These are phyloP conservation scores for Porites rus DNA, from an alignment of 92 coral and sea anemone genomes.

Conservation along the genomic window DNA sequence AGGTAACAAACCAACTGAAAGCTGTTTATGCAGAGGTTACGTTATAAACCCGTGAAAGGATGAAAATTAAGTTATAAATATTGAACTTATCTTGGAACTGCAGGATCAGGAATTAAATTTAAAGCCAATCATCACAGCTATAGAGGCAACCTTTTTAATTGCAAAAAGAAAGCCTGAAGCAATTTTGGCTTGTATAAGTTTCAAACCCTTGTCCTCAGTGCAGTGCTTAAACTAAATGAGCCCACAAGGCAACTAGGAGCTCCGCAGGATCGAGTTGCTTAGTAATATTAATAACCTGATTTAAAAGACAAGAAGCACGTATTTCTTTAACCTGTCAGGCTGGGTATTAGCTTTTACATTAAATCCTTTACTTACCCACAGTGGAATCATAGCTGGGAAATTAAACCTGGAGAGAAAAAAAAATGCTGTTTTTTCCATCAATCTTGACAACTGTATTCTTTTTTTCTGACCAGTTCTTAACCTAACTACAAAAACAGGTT, in stretches of 20 bases:
- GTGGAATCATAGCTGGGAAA: slow-evolving; percentile 99
- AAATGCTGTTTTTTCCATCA: background rate
- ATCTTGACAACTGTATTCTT: too few relatives aligned
- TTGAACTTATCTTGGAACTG: background rate
- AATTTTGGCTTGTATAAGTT: too few relatives aligned
- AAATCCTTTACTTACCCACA: slow-evolving; percentile 83
- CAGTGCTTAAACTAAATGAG: too few relatives aligned
- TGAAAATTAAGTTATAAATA: background rate
- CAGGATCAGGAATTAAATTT: background rate
- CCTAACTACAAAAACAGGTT: too few relatives aligned
- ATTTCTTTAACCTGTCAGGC: too few relatives aligned
- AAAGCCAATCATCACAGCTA: background rate
- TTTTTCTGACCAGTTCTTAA: too few relatives aligned
- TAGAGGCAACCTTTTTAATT: background rate
- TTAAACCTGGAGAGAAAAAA: slow-evolving; percentile 78
- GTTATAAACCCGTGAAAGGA: too few relatives aligned
- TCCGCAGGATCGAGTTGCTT: too few relatives aligned
- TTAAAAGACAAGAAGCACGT: background rate
- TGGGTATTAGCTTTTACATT: too few relatives aligned
- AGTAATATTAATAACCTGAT: background rate
- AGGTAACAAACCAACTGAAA: background rate
- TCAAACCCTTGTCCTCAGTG: too few relatives aligned
- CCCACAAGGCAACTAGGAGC: too few relatives aligned
- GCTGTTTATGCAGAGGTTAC: too few relatives aligned
- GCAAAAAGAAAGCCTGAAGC: background rate